A percentile compares a stretch with the other conserved stretches of the same genome.
phyloP scores from a whole-genome alignment of 2,797 vertebrate species.

The Mareca penelope region DNA sequence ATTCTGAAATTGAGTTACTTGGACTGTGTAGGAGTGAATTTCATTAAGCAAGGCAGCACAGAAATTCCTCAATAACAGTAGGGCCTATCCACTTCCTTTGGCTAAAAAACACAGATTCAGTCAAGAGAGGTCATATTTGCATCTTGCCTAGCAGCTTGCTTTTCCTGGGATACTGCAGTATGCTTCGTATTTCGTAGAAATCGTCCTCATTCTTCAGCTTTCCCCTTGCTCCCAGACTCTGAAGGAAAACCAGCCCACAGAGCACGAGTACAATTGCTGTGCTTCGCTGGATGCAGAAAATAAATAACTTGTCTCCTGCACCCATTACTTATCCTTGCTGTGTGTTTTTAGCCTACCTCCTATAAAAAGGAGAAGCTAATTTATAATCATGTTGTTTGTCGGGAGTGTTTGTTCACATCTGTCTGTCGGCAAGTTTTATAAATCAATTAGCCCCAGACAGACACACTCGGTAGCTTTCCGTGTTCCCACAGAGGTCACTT shows the following conservation, averaged over 20 bases:
- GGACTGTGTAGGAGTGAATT: neutral
- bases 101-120: neutral
- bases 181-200: neutral
- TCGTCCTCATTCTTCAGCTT: neutral
- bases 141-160: neutral
- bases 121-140: neutral
- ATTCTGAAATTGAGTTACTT: neutral
- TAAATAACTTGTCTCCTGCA: constrained; percentile 52
- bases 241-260: neutral
- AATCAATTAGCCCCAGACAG: constrained; percentile 76
- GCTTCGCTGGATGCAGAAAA: constrained; percentile 26
- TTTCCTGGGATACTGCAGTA: neutral
- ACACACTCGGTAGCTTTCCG: constrained; percentile 52
- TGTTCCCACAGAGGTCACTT: constrained; percentile 74
- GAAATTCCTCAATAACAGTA: neutral
- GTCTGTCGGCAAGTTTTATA: constrained; percentile 67
- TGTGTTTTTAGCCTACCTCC: constrained; percentile 46
- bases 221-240: neutral
- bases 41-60: neutral
- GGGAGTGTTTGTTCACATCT: constrained; percentile 55
- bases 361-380: constrained; percentile 56
- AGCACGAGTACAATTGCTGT: neutral
- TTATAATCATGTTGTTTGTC: constrained; percentile 65
- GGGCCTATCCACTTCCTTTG: neutral
- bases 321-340: constrained; percentile 58